Evolutionary conservation across 2,113 vertebrate genomes (phyloP).

Genomic region (Bagarius yarrelli): DNA sequence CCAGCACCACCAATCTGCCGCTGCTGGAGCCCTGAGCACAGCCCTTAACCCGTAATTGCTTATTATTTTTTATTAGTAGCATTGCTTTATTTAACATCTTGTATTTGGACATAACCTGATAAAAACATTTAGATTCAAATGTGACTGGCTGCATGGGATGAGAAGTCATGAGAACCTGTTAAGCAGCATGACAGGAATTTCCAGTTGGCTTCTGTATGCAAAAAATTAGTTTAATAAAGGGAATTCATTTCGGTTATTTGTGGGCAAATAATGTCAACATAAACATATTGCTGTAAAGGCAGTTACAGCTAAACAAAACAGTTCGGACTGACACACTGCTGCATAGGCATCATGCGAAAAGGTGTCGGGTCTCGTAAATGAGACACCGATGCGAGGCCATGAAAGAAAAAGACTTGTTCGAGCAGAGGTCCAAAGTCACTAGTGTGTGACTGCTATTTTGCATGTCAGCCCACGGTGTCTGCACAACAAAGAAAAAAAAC

Average conservation of each 20-base stretch:
- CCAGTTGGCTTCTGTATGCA: not conserved
- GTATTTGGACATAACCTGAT: not conserved
- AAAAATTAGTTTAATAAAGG: not conserved
- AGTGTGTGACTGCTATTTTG: slow-evolving; percentile 17
- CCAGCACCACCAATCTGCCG: too few relatives aligned
- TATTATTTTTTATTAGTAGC: not conserved
- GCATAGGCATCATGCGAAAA: not conserved
- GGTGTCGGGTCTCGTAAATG: slow-evolving; percentile 7
- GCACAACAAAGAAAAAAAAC: slow-evolving; percentile 11
- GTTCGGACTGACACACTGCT: not conserved
- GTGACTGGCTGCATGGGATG: not conserved
- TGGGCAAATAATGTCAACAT: not conserved
- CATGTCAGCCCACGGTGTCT: slow-evolving; percentile 13
- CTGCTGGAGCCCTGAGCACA: too few relatives aligned
- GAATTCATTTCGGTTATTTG: not conserved
- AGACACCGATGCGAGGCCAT: not conserved
- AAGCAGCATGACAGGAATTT: slow-evolving; percentile 38
- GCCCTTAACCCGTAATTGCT: not conserved
- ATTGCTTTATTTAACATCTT: not conserved
- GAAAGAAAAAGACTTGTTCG: slow-evolving; percentile 12
- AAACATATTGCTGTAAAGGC: not conserved
- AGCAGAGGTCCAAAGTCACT: not conserved
- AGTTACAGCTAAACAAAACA: not conserved
- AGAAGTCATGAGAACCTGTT: slow-evolving; percentile 37
- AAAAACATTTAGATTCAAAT: slow-evolving; percentile 1